phyloP scores from a whole-genome alignment of 64 coral and sea anemone species.

The Actinia equina region DNA sequence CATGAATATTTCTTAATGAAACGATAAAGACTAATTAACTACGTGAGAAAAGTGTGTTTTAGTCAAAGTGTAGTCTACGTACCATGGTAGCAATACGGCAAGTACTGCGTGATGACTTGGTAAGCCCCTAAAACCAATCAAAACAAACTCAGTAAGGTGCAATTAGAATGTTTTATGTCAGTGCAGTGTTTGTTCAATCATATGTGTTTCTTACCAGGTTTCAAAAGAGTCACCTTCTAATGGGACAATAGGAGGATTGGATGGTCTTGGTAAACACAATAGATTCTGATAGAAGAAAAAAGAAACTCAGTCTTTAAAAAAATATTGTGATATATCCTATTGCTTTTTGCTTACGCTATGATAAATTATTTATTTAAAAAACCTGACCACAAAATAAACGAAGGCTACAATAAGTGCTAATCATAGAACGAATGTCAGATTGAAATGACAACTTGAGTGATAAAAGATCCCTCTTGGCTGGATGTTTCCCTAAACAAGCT shows the following conservation, averaged over 20 bases:
- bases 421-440: no score
- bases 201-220: slow-evolving; percentile 70
- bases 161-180: neutral
- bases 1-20: no score
- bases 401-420: no score
- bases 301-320: neutral
- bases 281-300: slow-evolving; percentile 47
- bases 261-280: slow-evolving; percentile 88
- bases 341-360: no score
- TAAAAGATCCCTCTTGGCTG: no score
- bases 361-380: no score
- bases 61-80: neutral
- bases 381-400: no score
- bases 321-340: neutral
- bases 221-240: slow-evolving; percentile 73
- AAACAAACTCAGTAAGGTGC: neutral
- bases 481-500: no score
- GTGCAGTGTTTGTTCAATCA: neutral
- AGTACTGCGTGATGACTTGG: slow-evolving; percentile 96
- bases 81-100: slow-evolving; percentile 91
- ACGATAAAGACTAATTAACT: no score
- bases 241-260: slow-evolving; percentile 85
- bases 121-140: slow-evolving; percentile 57
- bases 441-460: no score
- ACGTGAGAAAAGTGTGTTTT: no score